Base-by-base conservation (phyloP, 1,140 invertebrate species). In the Monomorium pharaonis region DNA sequence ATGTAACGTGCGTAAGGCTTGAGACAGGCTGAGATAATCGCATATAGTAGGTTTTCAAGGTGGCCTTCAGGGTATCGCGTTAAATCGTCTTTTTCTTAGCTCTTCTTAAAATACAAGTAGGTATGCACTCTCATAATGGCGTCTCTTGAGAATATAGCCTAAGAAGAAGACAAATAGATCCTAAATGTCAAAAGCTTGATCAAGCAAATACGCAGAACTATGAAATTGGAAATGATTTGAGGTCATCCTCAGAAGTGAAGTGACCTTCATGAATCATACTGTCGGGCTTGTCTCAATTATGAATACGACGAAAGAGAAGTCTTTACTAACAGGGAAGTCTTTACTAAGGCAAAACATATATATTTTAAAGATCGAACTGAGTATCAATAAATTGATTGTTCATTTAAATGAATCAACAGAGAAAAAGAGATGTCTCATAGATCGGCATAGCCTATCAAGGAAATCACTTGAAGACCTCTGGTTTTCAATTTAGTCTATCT, bases 141-240 rank as follows among this genome's bases (percentile, higher is more conserved):
- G 21, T 72, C 21, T 21, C 4, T 81, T 58, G n/a, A 72, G 37
- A 44, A 44, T 81, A 81, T 58, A 47, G 7, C 18, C 4, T 60
- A 42, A 58, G 54, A 60, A 56, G 18, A 16, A 33, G 44, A 27
- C 21, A 49, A 54, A 21, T 63, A 44, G 37, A 44, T 70, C 9
- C 56, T 72, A 74, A 74, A 58, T 21, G 33, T 58, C 51, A 47
- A 72, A 74, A 72, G 65, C 78, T 81, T 56, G 67, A 81, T 72
- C 33, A 56, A 72, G 77, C 33, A 56, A 70, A 37, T n/a, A n/a
- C 18, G 56, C 24, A 51, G 24, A 27, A 58, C 24, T 33, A 74
- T 81, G 65, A 83, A 74, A 58, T 83, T 47, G 51, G 24, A 44
- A 30, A 83, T 74, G 78, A 83, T 83, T 83, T 74, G 70, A 74